A percentile compares a stretch with the other conserved stretches of the same genome.
Conservation (phyloP, 1,140 invertebrate species). For the Charaxes varanes region DNA sequence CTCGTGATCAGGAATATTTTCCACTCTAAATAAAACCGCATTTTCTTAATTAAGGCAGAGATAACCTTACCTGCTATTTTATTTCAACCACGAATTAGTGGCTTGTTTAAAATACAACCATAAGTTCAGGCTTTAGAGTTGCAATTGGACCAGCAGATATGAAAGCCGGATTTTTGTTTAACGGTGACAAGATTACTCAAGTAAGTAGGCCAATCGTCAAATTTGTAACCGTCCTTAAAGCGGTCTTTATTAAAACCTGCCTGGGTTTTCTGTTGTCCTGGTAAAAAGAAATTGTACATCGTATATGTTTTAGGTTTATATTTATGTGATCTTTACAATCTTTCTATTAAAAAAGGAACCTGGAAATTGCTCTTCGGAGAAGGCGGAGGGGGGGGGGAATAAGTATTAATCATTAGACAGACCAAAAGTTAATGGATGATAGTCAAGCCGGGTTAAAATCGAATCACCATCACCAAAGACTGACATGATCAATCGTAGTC, state of each 20-base stretch:
- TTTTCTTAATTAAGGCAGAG: conserved; percentile 28
- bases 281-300: conserved; percentile 34
- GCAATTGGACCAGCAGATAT: conserved; percentile 10
- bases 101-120: conserved; percentile 1
- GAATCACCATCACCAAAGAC: too few relatives aligned
- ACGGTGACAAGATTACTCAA: conserved; percentile 26
- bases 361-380: too few relatives aligned
- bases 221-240: conserved; percentile 27
- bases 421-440: too few relatives aligned
- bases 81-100: conserved; percentile 9
- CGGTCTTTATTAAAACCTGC: conserved; percentile 35
- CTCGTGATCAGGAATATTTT: conserved; percentile 16
- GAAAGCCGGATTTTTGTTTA: conserved; percentile 21
- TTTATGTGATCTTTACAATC: too few relatives aligned
- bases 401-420: too few relatives aligned
- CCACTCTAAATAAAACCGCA: conserved; percentile 26
- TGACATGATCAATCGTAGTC: too few relatives aligned
- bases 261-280: conserved; percentile 18
- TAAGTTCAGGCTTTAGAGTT: conserved; percentile 2
- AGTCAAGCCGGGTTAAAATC: too few relatives aligned
- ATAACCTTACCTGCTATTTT: conserved; percentile 30
- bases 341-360: too few relatives aligned
- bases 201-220: conserved; percentile 34
- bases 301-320: too few relatives aligned
- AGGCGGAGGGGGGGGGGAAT: too few relatives aligned